Evolutionary conservation across 2,888 invertebrate species (phyloP).

Genomic region (Busseola fusca): DNA sequence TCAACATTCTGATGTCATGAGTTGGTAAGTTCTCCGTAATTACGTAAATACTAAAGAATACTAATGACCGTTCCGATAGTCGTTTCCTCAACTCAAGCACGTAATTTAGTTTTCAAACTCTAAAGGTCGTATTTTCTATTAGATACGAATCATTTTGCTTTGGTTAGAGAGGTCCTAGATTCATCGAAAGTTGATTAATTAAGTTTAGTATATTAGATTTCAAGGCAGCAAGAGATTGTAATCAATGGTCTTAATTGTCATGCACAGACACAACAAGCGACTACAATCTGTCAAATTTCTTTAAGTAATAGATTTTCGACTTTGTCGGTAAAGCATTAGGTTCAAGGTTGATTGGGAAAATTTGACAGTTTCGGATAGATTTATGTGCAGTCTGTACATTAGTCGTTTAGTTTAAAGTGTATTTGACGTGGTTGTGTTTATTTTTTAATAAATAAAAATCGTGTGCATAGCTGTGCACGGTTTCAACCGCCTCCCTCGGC

Average conservation of each 20-base stretch:
- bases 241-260: not conserved
- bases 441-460: not conserved
- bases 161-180: conserved; percentile 11
- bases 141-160: conserved; percentile 12
- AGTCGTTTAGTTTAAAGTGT: not conserved
- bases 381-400: not conserved
- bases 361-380: no score
- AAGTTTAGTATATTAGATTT: not conserved
- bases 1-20: conserved; percentile 42
- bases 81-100: conserved; percentile 42
- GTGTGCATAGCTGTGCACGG: no score
- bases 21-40: conserved; percentile 41
- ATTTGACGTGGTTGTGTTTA: not conserved
- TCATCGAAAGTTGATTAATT: conserved; percentile 5
- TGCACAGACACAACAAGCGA: not conserved
- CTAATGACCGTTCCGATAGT: conserved; percentile 32
- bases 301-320: no score
- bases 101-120: conserved; percentile 33
- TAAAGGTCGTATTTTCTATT: conserved; percentile 21
- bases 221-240: not conserved
- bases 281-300: no score
- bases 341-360: no score
- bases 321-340: no score
- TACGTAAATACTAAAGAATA: conserved; percentile 29
- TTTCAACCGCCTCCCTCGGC: not conserved